Base-by-base conservation (phyloP, 1,140 invertebrate species). In the Zaprionus taronus region DNA sequence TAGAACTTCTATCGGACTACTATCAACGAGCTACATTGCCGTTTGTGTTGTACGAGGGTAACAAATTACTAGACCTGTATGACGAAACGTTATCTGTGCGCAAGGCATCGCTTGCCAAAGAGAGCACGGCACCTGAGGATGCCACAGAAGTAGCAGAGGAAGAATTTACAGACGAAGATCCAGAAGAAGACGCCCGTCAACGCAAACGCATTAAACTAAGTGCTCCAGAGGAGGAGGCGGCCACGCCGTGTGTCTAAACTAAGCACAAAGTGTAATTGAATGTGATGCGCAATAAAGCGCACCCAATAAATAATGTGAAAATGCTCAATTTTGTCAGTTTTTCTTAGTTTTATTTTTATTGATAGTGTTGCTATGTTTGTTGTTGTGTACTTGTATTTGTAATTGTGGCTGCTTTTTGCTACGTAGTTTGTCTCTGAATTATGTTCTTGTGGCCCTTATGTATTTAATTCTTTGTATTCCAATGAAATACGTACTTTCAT, bases 11-110 rank as follows among this genome's bases (percentile, higher is more conserved):
- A 79, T 78, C 95, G 1, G 94, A 98, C 82, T 99, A 98, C 93
- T 99, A 99, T 93, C 94, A 96, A 91, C 95, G 95, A 89, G 95
- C 95, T 4, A 96, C 96, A 0, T 82, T 99, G 72, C 95, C 96
- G 0, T 97, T 96, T 93, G 94, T 94, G 47, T 93, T 96, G 2
- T 94, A 94, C 67, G 95, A 97, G 91, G 94, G 94, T 24, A 91
- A 91, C 63, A 85, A 91, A 56, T 68, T 92, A 11, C 62, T 92
- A 28, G 89, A 92, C 49, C 55, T 80, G 14, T 92, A 91, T 49
- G 91, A 92, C 15, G 26, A 68, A 17, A 57, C 78, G 24, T 62
- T 80, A 24, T 41, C 58, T 1, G 62, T 85, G 55, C 77, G 84
- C n/a, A 66, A 53, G 3, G 34, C 17, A 11, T 28, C 22, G 22